Conservation (phyloP, 1,140 invertebrate genomes). For the Drosophila pandora region DNA sequence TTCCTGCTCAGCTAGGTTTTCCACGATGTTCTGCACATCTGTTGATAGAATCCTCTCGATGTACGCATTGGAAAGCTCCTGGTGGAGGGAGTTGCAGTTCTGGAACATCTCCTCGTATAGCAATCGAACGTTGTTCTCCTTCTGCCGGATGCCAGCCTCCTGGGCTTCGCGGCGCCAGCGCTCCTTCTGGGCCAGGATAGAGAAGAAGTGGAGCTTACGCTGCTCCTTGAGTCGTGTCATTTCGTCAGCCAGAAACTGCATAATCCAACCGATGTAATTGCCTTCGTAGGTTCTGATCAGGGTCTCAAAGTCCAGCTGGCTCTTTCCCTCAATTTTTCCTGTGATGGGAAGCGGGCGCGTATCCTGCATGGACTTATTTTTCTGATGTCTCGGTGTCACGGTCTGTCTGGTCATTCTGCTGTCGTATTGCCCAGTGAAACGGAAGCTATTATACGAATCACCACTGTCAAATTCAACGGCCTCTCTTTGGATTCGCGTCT, state of each 20-base stretch:
- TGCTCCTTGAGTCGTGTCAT: slow-evolving; percentile 88
- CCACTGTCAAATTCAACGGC: neutral
- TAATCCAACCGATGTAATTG: slow-evolving; percentile 64
- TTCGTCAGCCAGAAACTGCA: slow-evolving; percentile 86
- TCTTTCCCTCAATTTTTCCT: too few species aligned
- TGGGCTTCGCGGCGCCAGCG: slow-evolving; percentile 87
- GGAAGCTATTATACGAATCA: neutral
- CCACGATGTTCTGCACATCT: slow-evolving; percentile 86
- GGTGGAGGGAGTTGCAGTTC: slow-evolving; percentile 84
- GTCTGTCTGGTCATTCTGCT: neutral
- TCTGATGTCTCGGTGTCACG: neutral
- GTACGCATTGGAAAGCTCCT: slow-evolving; percentile 87
- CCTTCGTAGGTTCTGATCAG: slow-evolving; percentile 67
- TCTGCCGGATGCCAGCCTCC: slow-evolving; percentile 87
- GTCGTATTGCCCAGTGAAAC: neutral
- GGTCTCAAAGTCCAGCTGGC: too few species aligned
- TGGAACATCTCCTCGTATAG: slow-evolving; percentile 89
- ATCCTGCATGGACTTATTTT: too few species aligned
- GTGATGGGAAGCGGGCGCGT: too few species aligned
- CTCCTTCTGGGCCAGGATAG: slow-evolving; percentile 88
- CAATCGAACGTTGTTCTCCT: slow-evolving; percentile 86
- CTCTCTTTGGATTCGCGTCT: slow-evolving; percentile 3
- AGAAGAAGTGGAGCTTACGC: slow-evolving; percentile 87
- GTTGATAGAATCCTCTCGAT: slow-evolving; percentile 87
- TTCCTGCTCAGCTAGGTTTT: slow-evolving; percentile 85